phyloP scores from a whole-genome alignment of 2,888 invertebrate genomes.

The Meiosimyza platycephala region DNA sequence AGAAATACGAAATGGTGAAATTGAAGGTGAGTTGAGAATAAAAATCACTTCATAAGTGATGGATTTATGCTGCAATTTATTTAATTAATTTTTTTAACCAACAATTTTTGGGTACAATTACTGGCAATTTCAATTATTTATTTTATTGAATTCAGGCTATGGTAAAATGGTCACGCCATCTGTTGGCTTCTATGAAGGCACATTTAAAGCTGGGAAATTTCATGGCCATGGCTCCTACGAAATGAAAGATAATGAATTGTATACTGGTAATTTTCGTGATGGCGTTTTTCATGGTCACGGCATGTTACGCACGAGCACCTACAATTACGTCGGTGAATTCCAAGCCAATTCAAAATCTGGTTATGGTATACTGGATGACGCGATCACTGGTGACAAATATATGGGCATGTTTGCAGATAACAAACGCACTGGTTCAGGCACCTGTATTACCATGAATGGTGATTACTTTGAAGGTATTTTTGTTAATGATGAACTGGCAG shows the following conservation, averaged over 20 bases:
- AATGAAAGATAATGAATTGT: constrained; percentile 83
- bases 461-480: constrained; percentile 92
- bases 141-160: constrained; percentile 51
- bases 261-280: constrained; percentile 89
- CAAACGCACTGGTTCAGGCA: constrained; percentile 84
- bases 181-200: constrained; percentile 80
- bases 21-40: constrained; percentile 54
- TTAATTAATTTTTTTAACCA: too few relatives aligned
- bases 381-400: constrained; percentile 88
- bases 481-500: constrained; percentile 81
- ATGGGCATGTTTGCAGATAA: constrained; percentile 90
- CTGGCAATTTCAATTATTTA: not conserved
- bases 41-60: not conserved
- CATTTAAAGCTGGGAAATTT: constrained; percentile 76
- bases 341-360: constrained; percentile 80
- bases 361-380: constrained; percentile 90
- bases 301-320: constrained; percentile 81
- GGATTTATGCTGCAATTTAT: not conserved
- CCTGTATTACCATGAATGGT: constrained; percentile 89
- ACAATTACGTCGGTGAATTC: constrained; percentile 93
- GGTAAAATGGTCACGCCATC: constrained; percentile 65
- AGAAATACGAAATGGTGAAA: constrained; percentile 74
- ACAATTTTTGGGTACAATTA: not conserved
- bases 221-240: constrained; percentile 78
- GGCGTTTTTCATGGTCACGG: constrained; percentile 89